A percentile compares a stretch with the other conserved stretches of the same genome.
Evolutionary conservation across 2,797 vertebrate genomes (phyloP).

Genomic region (Myotis pilosus): DNA sequence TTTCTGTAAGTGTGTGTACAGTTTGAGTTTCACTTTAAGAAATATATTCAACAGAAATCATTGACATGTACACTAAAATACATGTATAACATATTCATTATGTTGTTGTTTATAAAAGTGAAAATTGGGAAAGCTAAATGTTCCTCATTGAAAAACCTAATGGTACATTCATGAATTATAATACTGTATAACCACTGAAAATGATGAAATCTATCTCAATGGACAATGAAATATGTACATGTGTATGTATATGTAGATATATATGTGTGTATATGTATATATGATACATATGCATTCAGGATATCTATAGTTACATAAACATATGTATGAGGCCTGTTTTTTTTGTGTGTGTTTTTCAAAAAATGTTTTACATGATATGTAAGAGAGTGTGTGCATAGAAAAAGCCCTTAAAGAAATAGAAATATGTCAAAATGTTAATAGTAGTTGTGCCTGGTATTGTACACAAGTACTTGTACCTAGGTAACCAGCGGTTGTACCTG

Average conservation of each 20-base stretch:
- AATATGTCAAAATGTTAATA: slow-evolving; percentile 16
- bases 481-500: neutral
- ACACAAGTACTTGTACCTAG: neutral
- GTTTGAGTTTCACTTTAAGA: slow-evolving; percentile 31
- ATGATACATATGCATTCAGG: neutral
- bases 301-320: neutral
- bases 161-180: neutral
- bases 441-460: neutral
- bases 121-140: neutral
- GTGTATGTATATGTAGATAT: neutral
- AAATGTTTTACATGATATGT: neutral
- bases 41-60: slow-evolving; percentile 11
- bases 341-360: neutral
- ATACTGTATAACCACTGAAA: neutral
- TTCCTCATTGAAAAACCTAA: neutral
- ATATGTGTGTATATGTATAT: neutral
- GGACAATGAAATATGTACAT: neutral
- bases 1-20: neutral
- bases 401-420: slow-evolving; percentile 10
- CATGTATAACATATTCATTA: neutral
- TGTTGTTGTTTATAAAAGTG: neutral
- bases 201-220: neutral
- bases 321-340: neutral
- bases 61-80: neutral
- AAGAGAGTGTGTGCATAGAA: neutral